Evolutionary conservation across 2,888 invertebrate species (phyloP), one percentile per base, ranked within the genome.

Genomic region (Polydrusus tereticollis): DNA sequence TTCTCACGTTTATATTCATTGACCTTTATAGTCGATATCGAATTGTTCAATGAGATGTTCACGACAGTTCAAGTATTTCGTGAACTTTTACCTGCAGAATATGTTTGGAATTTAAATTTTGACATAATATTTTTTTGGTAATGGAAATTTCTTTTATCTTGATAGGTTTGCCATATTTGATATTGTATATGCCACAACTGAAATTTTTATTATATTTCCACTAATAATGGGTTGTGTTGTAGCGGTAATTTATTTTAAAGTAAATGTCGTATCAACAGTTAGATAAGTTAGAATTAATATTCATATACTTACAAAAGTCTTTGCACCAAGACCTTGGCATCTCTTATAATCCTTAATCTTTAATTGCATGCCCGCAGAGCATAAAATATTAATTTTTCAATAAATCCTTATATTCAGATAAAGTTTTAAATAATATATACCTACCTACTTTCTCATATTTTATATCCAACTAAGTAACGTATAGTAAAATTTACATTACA

Each of bases 1-100:
- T 59, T 59, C 59, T 59, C 59, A 59, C 59, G 59, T 59, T 59
- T 43, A 59, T 59, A 41, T 59, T 59, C 59, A 41, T n/a, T 59
- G 59, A 59, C 59, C 59, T 59, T 59, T 59, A 16, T 45, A 10
- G 14, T 26, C 38, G 18, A 41, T 38, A 33, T 20, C 41, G 41
- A 59, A 59, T 21, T 12, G 21, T 59, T 38, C 41, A n/a, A 59
- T 59, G 14, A 5, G 59, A 59, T 59, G 59, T 59, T 59, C 38
- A 43, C 38, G 14, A 21, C 59, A 21, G 14, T 41, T 23, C 41
- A 59, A 16, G 59, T 59, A 43, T 43, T 59, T 59, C 20, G 18
- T 29, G 52, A 55, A 55, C 52, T 55, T 55, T 55, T 29, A 55
- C 52, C 23, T 55, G 18, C 16, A 33, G 33, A 29, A 55, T 29